phyloP scores from a whole-genome alignment of 1,140 invertebrate genomes.

The Panulirus ornatus region DNA sequence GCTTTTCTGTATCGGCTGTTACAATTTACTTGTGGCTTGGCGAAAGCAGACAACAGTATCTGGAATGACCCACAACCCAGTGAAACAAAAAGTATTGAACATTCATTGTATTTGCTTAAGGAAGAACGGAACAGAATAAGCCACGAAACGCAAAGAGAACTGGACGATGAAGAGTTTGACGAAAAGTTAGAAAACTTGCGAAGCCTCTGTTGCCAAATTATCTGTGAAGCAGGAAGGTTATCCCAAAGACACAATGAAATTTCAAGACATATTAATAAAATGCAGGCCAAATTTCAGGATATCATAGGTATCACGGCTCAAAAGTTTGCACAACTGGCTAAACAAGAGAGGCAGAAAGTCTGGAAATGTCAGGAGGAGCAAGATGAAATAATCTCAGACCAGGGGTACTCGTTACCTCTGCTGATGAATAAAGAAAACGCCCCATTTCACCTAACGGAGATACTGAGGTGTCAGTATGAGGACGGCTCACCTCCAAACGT shows the following conservation, averaged over 20 bases:
- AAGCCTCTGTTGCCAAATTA: background rate
- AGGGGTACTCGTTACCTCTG: background rate
- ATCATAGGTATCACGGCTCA: background rate
- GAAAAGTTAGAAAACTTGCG: background rate
- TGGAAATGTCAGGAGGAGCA: background rate
- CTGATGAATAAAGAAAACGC: background rate
- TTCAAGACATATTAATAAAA: too few relatives aligned
- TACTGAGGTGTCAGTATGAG: background rate
- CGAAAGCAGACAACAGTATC: too few relatives aligned
- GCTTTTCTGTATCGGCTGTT: background rate
- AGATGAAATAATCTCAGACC: background rate
- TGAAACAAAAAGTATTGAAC: background rate
- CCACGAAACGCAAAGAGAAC: background rate
- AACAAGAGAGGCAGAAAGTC: background rate
- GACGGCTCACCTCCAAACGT: background rate
- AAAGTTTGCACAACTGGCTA: background rate
- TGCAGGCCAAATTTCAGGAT: background rate
- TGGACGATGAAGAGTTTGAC: background rate
- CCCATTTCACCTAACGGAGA: background rate
- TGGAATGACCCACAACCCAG: background rate
- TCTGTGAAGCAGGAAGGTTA: background rate
- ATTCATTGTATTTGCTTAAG: conserved; percentile 20
- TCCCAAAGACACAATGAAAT: background rate
- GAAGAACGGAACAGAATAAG: conserved; percentile 9
- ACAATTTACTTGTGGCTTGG: background rate